Percentiles rank a stretch among this genome's conserved stretches.
phyloP scores from a whole-genome alignment of 2,888 invertebrate genomes.

The Blomia tropicalis region DNA sequence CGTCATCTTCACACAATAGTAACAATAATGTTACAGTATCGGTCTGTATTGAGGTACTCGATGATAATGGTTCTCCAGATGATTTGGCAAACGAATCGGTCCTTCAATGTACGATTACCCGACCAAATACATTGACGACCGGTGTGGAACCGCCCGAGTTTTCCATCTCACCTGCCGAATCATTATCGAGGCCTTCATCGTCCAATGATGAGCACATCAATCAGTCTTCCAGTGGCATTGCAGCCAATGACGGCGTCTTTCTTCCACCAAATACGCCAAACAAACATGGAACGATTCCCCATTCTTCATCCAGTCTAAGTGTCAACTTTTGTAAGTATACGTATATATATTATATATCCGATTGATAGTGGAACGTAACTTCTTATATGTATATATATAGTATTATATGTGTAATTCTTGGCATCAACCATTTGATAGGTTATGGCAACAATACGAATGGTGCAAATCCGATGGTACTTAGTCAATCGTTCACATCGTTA shows the following conservation, averaged over 20 bases:
- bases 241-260: no score
- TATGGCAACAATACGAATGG: no score
- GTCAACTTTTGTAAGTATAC: constrained; percentile 17
- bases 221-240: constrained; percentile 18
- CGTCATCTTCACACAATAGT: background rate
- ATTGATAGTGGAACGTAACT: no score
- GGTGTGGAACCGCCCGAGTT: constrained; percentile 12
- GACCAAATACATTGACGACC: constrained; percentile 9
- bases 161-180: constrained; percentile 21
- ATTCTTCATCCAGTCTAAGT: constrained; percentile 13
- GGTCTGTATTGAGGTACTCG: background rate
- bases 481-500: constrained; percentile 16
- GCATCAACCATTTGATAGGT: background rate
- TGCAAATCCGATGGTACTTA: constrained; percentile 9
- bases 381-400: background rate
- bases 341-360: no score
- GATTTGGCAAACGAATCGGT: background rate
- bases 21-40: background rate
- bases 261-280: background rate
- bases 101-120: background rate
- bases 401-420: background rate
- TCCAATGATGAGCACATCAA: constrained; percentile 2
- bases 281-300: background rate
- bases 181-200: constrained; percentile 19
- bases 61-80: background rate